Base-by-base conservation (phyloP, 1,140 invertebrate species). In the Trinorchestia longiramus region DNA sequence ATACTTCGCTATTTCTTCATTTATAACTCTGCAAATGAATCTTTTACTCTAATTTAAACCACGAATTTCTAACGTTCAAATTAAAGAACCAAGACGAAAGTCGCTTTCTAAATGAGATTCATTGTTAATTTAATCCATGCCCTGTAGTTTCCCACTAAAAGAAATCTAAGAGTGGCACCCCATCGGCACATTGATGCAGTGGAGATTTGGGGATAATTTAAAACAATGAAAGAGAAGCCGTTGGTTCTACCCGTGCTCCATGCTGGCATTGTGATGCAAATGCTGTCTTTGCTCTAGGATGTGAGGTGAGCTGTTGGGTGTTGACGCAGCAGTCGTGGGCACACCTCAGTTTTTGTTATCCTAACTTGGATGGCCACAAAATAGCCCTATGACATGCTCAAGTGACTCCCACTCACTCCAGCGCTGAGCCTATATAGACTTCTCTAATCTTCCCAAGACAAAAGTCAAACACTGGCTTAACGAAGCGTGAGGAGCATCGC, bases 381-480 rank as follows among this genome's bases (percentile, higher is more conserved):
- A 94, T 94, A 94, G 92, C 92, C 92, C 92, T 94, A 94, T 94
- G 92, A 94, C 92, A 94, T 94, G 43, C 92, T 94, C 92, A 94
- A 94, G 92, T 94, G 92, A 94, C 92, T 94, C 92, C 92, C 44
- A 47, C 92, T 94, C 92, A 45, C 92, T 94, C 44, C 92, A 94
- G 36, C 43, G 19, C 43, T 94, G 92, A 94, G 92, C 43, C 92
- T 94, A 94, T 94, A 94, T 94, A 94, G 92, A 94, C 92, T 94
- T 94, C 92, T 45, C 44, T 94, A 94, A 94, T 94, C 92, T 47
- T 40, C 92, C 44, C 40, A 47, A 94, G 92, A 94, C 92, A 94
- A 94, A 94, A 94, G 92, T 94, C 92, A 94, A 94, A 94, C 92
- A 94, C 92, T 43, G 92, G 92, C 92, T 94, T 94, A 94, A 94